A percentile compares a stretch with the other conserved stretches of the same genome.
These are phyloP conservation scores for Myrmecophaga tridactyla DNA, from an alignment of 2,113 vertebrate species.

Conservation along the genomic window DNA sequence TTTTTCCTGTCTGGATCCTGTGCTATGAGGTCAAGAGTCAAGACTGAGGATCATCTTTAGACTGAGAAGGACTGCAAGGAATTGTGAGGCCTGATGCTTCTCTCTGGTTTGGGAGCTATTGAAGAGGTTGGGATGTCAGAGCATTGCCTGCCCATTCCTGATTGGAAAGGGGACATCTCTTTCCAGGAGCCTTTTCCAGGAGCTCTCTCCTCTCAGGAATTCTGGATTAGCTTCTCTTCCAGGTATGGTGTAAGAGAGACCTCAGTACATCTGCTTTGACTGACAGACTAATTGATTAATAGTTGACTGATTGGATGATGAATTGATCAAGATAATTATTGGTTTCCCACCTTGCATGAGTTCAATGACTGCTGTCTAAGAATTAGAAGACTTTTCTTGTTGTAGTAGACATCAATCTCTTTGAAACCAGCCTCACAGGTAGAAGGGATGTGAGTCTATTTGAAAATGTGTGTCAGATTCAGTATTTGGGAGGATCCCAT, in stretches of 20 bases:
- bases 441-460: neutral
- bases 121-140: neutral
- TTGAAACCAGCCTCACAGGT: neutral
- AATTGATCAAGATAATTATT: too few species aligned
- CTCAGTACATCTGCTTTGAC: neutral
- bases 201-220: neutral
- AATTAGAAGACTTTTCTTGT: neutral
- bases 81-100: neutral
- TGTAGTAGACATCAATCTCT: neutral
- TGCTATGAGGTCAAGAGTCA: neutral
- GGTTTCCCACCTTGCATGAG: too few species aligned
- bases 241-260: too few species aligned
- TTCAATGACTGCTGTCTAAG: neutral
- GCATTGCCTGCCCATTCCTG: neutral
- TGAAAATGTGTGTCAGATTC: neutral
- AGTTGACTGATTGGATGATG: too few species aligned
- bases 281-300: neutral
- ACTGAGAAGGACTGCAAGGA: neutral
- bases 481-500: neutral
- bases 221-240: neutral
- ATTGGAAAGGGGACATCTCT: neutral
- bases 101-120: too few species aligned
- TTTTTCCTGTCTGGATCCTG: neutral
- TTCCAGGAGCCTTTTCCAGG: accelerated
- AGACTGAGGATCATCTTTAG: neutral